Conservation (phyloP, 2,888 invertebrate species). For the Dyspetes luteomarginatus region DNA sequence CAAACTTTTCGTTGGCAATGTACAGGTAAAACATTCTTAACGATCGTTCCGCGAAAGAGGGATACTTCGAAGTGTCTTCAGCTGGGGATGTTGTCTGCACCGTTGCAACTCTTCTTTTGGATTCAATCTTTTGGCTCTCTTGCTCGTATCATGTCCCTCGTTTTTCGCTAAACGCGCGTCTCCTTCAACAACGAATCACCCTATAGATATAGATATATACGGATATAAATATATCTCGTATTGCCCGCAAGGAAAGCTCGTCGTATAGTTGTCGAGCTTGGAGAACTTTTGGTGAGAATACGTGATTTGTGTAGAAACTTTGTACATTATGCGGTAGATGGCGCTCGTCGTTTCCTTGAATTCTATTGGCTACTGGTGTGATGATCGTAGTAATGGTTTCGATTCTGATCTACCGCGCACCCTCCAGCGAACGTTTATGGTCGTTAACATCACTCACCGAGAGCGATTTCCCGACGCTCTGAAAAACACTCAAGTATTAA, state of each 20-base stretch:
- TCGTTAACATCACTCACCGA: conserved; percentile 68
- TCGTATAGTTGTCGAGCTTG: conserved; percentile 32
- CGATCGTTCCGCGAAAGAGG: conserved; percentile 64
- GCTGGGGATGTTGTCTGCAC: not conserved
- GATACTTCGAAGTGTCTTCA: conserved; percentile 49
- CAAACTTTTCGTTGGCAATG: too few species aligned
- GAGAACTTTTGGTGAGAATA: conserved; percentile 34
- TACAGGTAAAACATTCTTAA: too few species aligned
- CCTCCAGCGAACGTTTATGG: conserved; percentile 52
- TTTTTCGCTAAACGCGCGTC: not conserved
- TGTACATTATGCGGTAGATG: conserved; percentile 18
- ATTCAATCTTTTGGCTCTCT: conserved; percentile 3
- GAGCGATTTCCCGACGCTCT: not conserved
- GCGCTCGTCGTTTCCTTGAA: conserved; percentile 46
- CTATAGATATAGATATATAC: not conserved
- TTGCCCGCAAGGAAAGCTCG: conserved; percentile 44
- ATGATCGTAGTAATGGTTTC: conserved; percentile 29
- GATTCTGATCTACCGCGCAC: conserved; percentile 64
- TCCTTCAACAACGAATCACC: not conserved
- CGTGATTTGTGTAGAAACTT: conserved; percentile 7
- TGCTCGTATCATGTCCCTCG: not conserved
- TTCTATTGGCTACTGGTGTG: conserved; percentile 38
- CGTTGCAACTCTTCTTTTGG: conserved; percentile 36
- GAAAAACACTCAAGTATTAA: conserved; percentile 6
- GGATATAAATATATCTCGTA: not conserved